A percentile compares a stretch with the other conserved stretches of the same genome.
phyloP scores from a whole-genome alignment of 2,113 vertebrate genomes.

The Tachysurus fulvidraco region DNA sequence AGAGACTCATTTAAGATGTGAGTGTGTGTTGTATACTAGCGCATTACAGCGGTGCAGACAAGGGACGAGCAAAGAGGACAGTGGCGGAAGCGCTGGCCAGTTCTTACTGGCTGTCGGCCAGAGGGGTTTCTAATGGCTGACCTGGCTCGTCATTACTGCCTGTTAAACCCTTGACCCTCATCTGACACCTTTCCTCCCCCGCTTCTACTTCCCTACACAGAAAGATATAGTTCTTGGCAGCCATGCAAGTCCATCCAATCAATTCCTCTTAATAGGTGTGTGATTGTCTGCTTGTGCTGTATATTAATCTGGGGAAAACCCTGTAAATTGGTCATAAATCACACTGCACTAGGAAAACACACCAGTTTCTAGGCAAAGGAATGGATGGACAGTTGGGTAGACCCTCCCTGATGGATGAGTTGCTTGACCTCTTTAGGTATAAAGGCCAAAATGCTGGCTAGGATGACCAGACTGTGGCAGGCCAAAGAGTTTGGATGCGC shows the following conservation, averaged over 20 bases:
- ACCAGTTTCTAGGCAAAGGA: neutral
- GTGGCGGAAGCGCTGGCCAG: slow-evolving; percentile 30
- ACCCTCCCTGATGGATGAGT: slow-evolving; percentile 4
- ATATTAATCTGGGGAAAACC: slow-evolving; percentile 42
- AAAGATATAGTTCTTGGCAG: slow-evolving; percentile 47
- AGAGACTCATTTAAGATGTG: slow-evolving; percentile 33
- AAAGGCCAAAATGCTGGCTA: neutral
- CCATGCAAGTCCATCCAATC: slow-evolving; percentile 53
- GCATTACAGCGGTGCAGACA: slow-evolving; percentile 42
- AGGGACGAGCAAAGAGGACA: slow-evolving; percentile 41
- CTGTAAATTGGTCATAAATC: slow-evolving; percentile 36
- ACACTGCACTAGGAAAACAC: neutral
- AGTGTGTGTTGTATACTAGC: slow-evolving; percentile 39
- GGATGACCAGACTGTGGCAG: neutral
- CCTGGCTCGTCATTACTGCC: slow-evolving; percentile 55
- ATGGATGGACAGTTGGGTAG: neutral
- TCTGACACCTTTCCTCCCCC: slow-evolving; percentile 26
- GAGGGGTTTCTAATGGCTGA: slow-evolving; percentile 50
- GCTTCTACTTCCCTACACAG: slow-evolving; percentile 22
- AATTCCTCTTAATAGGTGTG: slow-evolving; percentile 54
- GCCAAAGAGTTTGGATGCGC: slow-evolving; percentile 26
- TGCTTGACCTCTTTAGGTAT: slow-evolving; percentile 29
- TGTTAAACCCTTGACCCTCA: slow-evolving; percentile 57
- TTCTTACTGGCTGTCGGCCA: slow-evolving; percentile 50
- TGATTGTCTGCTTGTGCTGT: slow-evolving; percentile 49